phyloP scores from a whole-genome alignment of 2,797 vertebrate genomes.

The Neoniphon sammara region DNA sequence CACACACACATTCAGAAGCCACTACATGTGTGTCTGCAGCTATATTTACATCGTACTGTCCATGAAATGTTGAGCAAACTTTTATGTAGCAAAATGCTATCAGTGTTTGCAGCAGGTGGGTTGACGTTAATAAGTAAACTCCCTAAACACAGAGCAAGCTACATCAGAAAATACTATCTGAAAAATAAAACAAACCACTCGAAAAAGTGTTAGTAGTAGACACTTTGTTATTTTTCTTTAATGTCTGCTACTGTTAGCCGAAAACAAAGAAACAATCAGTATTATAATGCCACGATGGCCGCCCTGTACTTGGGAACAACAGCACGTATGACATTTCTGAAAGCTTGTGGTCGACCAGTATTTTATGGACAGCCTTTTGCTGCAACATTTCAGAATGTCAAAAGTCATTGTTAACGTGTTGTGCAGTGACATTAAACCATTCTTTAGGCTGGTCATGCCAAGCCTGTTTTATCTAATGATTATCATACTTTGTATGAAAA shows the following conservation, averaged over 20 bases:
- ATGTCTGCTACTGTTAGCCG: too few relatives aligned
- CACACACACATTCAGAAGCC: slow-evolving; percentile 47
- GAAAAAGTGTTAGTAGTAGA: too few relatives aligned
- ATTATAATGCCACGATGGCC: too few relatives aligned
- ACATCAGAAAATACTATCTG: too few relatives aligned
- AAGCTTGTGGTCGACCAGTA: neutral
- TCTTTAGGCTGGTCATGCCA: neutral
- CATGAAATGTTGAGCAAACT: slow-evolving; percentile 36
- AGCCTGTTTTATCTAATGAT: too few relatives aligned
- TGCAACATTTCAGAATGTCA: slow-evolving; percentile 16
- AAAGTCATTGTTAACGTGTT: slow-evolving; percentile 15
- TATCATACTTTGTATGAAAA: too few relatives aligned
- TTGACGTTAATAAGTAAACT: slow-evolving; percentile 21
- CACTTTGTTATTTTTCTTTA: too few relatives aligned
- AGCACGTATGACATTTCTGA: slow-evolving; percentile 25
- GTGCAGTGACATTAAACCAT: slow-evolving; percentile 10
- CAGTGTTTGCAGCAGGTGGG: slow-evolving; percentile 34
- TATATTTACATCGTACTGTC: slow-evolving; percentile 59
- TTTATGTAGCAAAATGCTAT: slow-evolving; percentile 52
- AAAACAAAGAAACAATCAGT: too few relatives aligned
- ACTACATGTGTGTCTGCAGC: slow-evolving; percentile 25
- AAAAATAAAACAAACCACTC: too few relatives aligned
- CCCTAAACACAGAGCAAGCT: neutral
- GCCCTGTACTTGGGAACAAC: neutral
- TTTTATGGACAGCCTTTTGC: neutral